phyloP scores from a whole-genome alignment of 2,113 vertebrate genomes.

The Xyliphius kryptos region DNA sequence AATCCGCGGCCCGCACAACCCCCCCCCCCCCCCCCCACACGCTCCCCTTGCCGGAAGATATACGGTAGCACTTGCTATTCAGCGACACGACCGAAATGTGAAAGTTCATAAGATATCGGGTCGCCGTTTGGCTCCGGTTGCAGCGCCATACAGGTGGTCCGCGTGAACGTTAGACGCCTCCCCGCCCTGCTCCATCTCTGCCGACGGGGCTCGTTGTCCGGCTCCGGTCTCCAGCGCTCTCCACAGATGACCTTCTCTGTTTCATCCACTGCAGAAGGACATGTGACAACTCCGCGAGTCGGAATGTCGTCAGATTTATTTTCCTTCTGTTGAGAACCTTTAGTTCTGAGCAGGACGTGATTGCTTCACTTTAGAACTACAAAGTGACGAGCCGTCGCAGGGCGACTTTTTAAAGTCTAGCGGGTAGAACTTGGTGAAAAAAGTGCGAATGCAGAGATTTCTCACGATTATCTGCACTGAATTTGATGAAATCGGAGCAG shows the following conservation, averaged over 20 bases:
- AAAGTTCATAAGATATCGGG: slow-evolving; percentile 45
- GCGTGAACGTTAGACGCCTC: slow-evolving; percentile 27
- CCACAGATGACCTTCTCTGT: slow-evolving; percentile 34
- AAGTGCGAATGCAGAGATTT: no score
- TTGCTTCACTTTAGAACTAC: no score
- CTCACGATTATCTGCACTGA: no score
- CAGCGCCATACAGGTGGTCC: slow-evolving; percentile 37
- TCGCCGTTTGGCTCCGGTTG: slow-evolving; percentile 30
- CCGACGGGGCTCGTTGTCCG: slow-evolving; percentile 33
- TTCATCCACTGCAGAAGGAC: no score
- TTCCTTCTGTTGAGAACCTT: slow-evolving; percentile 32
- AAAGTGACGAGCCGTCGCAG: no score
- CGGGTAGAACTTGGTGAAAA: no score
- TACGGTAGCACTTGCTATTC: slow-evolving; percentile 44
- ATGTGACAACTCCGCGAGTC: slow-evolving; percentile 19
- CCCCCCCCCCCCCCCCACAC: not conserved
- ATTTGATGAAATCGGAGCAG: no score
- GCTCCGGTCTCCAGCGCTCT: slow-evolving; percentile 26
- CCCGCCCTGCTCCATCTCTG: no score
- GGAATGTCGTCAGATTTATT: slow-evolving; percentile 41
- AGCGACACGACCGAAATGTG: slow-evolving; percentile 43
- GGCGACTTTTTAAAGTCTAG: no score
- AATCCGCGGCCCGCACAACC: no score
- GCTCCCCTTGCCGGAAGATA: slow-evolving; percentile 29
- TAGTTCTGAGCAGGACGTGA: no score